Percentiles rank a stretch among this genome's conserved stretches.
Conservation (phyloP, 2,797 vertebrate species). For the Notolabrus celidotus region DNA sequence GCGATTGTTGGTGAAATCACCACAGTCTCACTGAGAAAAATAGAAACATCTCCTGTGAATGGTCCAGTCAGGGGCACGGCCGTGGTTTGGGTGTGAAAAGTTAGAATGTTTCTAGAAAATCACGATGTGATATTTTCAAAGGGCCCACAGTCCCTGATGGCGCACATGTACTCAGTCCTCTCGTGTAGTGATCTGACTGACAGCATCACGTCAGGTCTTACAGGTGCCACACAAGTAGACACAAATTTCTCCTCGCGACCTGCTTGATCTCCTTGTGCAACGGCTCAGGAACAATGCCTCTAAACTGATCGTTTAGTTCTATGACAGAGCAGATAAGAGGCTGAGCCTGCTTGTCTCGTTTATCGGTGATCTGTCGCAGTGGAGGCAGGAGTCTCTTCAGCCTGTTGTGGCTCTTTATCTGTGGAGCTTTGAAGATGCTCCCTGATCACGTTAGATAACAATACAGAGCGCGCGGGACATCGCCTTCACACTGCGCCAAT, state of each 20-base stretch:
- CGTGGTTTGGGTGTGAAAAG: too few species aligned
- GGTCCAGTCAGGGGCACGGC: too few species aligned
- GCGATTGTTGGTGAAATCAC: neutral
- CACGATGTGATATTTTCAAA: too few species aligned
- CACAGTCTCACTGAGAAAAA: too few species aligned
- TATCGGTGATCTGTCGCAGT: conserved; percentile 70
- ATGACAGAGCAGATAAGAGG: conserved; percentile 79
- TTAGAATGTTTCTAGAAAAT: too few species aligned
- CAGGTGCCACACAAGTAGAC: neutral
- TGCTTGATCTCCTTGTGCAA: conserved; percentile 37
- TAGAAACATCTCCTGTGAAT: neutral
- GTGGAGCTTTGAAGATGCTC: conserved; percentile 74
- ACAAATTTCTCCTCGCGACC: conserved; percentile 11
- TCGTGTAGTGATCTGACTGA: neutral
- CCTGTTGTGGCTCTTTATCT: conserved; percentile 74
- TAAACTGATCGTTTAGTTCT: conserved; percentile 79
- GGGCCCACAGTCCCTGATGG: too few species aligned
- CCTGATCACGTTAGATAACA: conserved; percentile 76
- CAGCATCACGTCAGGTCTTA: neutral
- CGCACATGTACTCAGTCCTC: too few species aligned
- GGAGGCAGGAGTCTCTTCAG: conserved; percentile 63
- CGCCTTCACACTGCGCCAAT: conserved; percentile 74
- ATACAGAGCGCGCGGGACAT: conserved; percentile 59
- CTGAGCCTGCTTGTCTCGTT: conserved; percentile 71
- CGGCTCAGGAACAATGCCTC: conserved; percentile 56